A percentile compares a stretch with the other conserved stretches of the same genome.
Evolutionary conservation across 2,888 invertebrate genomes (phyloP).

Genomic region (Noctua janthe): DNA sequence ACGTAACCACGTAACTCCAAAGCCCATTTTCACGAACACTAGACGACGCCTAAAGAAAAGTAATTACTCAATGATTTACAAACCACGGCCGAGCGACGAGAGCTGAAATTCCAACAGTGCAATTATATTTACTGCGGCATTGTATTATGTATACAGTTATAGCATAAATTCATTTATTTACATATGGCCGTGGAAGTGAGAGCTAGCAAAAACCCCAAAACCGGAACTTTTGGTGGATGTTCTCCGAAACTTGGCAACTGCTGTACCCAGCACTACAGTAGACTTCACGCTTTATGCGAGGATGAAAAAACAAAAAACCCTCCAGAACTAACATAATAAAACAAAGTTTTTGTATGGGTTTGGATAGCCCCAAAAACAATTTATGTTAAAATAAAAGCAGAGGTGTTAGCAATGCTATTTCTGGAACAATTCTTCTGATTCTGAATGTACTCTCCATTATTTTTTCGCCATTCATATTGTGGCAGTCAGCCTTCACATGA

Average conservation of each 20-base stretch:
- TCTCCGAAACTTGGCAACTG: not conserved
- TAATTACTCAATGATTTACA: too few species aligned
- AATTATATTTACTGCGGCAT: too few species aligned
- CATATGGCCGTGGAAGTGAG: not conserved
- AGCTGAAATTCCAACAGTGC: too few species aligned
- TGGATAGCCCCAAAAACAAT: not conserved
- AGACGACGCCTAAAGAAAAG: too few species aligned
- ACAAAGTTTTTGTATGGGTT: not conserved
- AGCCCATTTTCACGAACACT: too few species aligned
- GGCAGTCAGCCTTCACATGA: constrained; percentile 12
- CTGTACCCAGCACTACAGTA: not conserved
- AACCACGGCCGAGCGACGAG: too few species aligned
- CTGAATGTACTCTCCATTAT: not conserved
- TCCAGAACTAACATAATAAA: not conserved
- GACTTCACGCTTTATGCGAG: not conserved
- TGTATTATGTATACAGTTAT: too few species aligned
- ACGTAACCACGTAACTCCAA: too few species aligned
- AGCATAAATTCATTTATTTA: too few species aligned
- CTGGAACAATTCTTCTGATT: not conserved
- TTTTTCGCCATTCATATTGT: not conserved
- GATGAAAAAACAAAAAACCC: not conserved
- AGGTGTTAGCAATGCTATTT: too few species aligned
- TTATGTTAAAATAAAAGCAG: too few species aligned
- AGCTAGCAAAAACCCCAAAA: not conserved
- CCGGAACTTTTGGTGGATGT: not conserved